Conservation (phyloP, 2,888 invertebrate species). For the Perizoma flavofasciatum region DNA sequence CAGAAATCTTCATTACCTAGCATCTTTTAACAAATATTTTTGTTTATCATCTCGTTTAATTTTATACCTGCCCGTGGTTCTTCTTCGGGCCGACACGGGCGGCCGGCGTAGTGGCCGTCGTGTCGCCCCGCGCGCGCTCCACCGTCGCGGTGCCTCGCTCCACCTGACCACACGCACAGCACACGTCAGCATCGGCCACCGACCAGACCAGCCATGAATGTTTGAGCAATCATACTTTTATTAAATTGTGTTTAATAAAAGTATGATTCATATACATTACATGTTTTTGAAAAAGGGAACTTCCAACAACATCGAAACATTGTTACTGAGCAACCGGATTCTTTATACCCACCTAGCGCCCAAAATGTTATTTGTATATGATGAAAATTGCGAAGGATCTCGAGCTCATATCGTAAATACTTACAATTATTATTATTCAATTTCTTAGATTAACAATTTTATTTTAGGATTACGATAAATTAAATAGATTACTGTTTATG, state of each 20-base stretch:
- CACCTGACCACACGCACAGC: constrained; percentile 60
- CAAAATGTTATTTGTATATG: constrained; percentile 31
- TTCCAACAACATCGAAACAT: too few relatives aligned
- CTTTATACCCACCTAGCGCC: too few relatives aligned
- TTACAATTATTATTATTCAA: constrained; percentile 22
- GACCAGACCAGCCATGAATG: constrained; percentile 37
- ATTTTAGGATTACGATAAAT: neutral
- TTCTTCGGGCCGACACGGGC: constrained; percentile 82
- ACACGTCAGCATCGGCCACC: constrained; percentile 49
- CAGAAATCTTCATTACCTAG: neutral
- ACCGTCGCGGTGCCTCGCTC: constrained; percentile 77
- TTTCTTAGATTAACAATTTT: too few relatives aligned
- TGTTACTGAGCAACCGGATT: too few relatives aligned
- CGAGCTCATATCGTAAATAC: constrained; percentile 30
- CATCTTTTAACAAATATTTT: neutral
- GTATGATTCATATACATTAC: too few relatives aligned
- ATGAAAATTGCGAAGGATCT: constrained; percentile 31
- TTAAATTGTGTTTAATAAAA: too few relatives aligned
- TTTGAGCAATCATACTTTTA: too few relatives aligned
- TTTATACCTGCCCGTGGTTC: constrained; percentile 86
- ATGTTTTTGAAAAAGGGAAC: too few relatives aligned
- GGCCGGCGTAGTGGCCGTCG: constrained; percentile 79
- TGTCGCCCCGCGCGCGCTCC: constrained; percentile 76
- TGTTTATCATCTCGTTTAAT: neutral
- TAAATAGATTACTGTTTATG: neutral